phyloP scores from a whole-genome alignment of 1,140 invertebrate species.

The Chironomus striatipennis region DNA sequence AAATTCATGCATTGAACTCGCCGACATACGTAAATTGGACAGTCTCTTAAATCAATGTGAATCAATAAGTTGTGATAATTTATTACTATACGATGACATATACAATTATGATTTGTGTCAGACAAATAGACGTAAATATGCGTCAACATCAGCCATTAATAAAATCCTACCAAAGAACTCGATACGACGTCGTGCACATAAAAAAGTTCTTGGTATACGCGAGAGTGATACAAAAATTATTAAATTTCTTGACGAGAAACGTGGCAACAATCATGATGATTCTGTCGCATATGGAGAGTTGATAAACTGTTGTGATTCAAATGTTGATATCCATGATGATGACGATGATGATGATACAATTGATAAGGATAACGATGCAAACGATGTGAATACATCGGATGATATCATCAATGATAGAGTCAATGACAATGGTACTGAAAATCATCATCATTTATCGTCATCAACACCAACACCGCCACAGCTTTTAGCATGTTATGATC shows the following conservation, averaged over 20 bases:
- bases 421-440: background rate
- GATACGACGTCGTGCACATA: conserved; percentile 3
- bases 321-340: background rate
- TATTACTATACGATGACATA: conserved; percentile 17
- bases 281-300: background rate
- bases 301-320: conserved; percentile 10
- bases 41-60: conserved; percentile 35
- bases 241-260: conserved; percentile 11
- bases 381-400: background rate
- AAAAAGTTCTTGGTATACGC: background rate
- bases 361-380: background rate
- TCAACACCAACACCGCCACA: background rate
- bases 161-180: background rate
- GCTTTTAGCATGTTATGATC: background rate
- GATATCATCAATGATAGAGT: background rate
- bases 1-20: conserved; percentile 34
- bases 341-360: background rate
- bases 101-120: conserved; percentile 19
- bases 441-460: background rate
- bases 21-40: conserved; percentile 35
- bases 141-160: conserved; percentile 24
- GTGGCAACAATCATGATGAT: background rate
- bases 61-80: conserved; percentile 31
- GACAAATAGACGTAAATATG: conserved; percentile 24
- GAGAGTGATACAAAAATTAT: conserved; percentile 22